Evolutionary conservation across 2,113 vertebrate genomes (phyloP).

Genomic region (Macrotus californicus): DNA sequence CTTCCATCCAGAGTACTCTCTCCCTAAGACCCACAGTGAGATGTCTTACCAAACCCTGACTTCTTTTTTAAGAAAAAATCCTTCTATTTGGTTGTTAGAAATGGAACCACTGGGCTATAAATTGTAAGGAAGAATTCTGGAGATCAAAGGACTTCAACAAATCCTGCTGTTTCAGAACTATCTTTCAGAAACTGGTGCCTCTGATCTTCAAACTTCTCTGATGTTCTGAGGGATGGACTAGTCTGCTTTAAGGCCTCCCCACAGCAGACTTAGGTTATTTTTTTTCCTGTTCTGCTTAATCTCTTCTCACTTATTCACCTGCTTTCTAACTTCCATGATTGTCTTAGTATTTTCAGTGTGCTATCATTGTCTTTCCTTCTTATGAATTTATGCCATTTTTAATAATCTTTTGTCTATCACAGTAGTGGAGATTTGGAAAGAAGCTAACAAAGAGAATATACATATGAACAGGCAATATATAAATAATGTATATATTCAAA

Average conservation of each 20-base stretch:
- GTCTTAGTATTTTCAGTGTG: neutral
- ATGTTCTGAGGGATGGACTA: neutral
- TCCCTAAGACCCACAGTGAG: too few relatives aligned
- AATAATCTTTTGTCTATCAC: neutral
- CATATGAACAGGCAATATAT: neutral
- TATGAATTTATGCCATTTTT: neutral
- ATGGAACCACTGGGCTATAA: neutral
- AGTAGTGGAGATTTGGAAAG: neutral
- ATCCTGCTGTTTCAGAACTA: neutral
- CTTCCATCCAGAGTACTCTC: neutral
- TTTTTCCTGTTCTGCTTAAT: neutral
- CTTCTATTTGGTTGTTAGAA: neutral
- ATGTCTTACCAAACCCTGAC: neutral
- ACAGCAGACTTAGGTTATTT: neutral
- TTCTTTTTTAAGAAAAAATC: neutral
- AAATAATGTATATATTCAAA: neutral
- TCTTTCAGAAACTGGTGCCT: neutral
- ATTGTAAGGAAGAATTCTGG: neutral
- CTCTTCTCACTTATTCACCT: neutral
- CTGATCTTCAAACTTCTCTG: neutral
- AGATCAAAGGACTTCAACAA: neutral
- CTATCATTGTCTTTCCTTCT: neutral
- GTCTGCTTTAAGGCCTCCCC: neutral
- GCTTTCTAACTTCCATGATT: neutral
- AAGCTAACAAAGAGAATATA: neutral